Base-by-base conservation (phyloP, 2,797 vertebrate genomes). In the Scyliorhinus canicula region DNA sequence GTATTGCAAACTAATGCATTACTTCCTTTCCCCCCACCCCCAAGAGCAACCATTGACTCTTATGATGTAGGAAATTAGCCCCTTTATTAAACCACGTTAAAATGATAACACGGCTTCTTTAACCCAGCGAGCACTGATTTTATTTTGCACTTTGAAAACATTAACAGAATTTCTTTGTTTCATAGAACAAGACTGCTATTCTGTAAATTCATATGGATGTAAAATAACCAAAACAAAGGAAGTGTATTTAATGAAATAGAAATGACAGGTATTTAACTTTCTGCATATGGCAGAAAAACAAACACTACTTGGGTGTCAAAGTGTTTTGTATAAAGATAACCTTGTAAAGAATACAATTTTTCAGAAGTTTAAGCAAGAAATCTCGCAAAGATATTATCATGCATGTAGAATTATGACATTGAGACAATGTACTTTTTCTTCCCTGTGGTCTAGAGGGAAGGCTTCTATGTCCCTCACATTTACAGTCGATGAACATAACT, bases 91-190 rank as follows among this genome's bases (percentile, higher is more conserved):
- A 88, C 52, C 28, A 55, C 11, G 11, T 14, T 35, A 35, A 57
- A n/a, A 57, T 88, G 85, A 57, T 28, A 88, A 57, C 52, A n/a
- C 55, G 60, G 14, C 85, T 35, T 55, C 31, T 88, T 57, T 88
- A 88, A 60, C 85, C 85, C 85, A 88, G 85, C 31, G 31, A 88
- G 85, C 55, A 60, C 85, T 57, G 31, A 60, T 35, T 88, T 88
- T 88, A 88, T 88, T 57, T 57, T 88, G 52, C 85, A 88, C 31
- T 88, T 60, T 88, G 85, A 88, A 35, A 57, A 57, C 55, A 88
- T n/a, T n/a, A 88, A 60, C 55, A 57, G 55, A 88, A 57, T 60
- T 35, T 55, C 52, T 88, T 88, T n/a, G 52, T 57, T 82, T 57
- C 12, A 19, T 88, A 60, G 55, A 88, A 88, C 52, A 88, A 88